These are phyloP conservation scores for Argyresthia albistria DNA, from an alignment of 2,888 invertebrate species.

Conservation along the genomic window DNA sequence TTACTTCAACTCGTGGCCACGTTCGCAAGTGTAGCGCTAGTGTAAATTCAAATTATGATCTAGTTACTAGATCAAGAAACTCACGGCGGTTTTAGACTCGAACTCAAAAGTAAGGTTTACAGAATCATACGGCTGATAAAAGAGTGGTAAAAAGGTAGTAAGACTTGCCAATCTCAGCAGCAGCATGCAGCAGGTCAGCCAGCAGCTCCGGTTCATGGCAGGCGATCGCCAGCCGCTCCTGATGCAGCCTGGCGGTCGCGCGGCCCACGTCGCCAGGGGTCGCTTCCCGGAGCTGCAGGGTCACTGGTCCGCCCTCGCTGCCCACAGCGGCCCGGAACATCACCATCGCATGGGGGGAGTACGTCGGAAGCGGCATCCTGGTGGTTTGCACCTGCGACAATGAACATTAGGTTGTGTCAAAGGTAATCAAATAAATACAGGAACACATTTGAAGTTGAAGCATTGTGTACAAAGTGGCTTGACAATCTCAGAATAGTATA, in stretches of 20 bases:
- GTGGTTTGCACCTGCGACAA: slow-evolving; percentile 56
- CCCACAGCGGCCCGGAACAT: slow-evolving; percentile 80
- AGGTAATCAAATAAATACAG: not conserved
- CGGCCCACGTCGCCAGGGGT: slow-evolving; percentile 62
- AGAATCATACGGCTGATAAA: not conserved
- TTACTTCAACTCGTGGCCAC: too few species aligned
- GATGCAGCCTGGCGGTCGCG: slow-evolving; percentile 54
- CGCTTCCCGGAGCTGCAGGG: slow-evolving; percentile 75
- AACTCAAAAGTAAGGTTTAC: slow-evolving; percentile 1
- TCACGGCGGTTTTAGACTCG: not conserved
- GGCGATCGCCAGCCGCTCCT: slow-evolving; percentile 80
- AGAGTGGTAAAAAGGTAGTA: not conserved
- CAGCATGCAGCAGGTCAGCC: slow-evolving; percentile 79
- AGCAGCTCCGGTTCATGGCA: slow-evolving; percentile 84
- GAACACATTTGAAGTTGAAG: too few species aligned
- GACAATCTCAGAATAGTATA: too few species aligned
- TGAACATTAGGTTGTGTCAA: not conserved
- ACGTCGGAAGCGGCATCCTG: slow-evolving; percentile 62
- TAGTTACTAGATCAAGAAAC: too few species aligned
- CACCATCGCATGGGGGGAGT: slow-evolving; percentile 75
- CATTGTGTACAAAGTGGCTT: too few species aligned
- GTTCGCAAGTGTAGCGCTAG: too few species aligned
- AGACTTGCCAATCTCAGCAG: slow-evolving; percentile 65
- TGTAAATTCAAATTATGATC: too few species aligned
- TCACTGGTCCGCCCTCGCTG: slow-evolving; percentile 70